These are phyloP conservation scores for Alsophila aescularia DNA, from an alignment of 2,888 invertebrate species.

Conservation along the genomic window DNA sequence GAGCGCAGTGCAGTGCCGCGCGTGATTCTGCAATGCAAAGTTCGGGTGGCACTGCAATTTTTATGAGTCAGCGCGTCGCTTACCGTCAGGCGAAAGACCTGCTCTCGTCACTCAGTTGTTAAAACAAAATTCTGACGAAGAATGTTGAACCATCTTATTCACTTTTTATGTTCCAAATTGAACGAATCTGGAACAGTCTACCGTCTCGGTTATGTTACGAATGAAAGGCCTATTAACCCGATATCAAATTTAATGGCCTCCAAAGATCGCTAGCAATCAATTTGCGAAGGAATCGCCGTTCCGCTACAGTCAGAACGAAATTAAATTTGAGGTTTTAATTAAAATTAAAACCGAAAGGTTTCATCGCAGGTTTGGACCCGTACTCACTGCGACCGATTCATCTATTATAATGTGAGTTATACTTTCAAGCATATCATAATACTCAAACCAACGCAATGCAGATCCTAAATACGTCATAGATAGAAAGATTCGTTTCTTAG, in stretches of 20 bases:
- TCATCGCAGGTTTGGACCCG: constrained; percentile 28
- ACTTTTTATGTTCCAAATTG: constrained; percentile 1
- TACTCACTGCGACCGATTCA: background rate
- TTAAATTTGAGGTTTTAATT: constrained; percentile 61
- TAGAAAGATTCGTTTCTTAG: too few species aligned
- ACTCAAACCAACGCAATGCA: background rate
- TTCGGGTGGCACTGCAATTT: too few species aligned
- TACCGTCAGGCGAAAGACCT: too few species aligned
- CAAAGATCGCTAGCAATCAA: constrained; percentile 37
- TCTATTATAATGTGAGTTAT: too few species aligned
- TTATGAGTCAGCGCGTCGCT: too few species aligned
- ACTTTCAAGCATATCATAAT: background rate
- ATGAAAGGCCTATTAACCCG: constrained; percentile 19
- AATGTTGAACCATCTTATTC: too few species aligned
- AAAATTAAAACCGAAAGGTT: constrained; percentile 50
- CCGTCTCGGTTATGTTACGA: constrained; percentile 4
- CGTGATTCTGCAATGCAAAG: too few species aligned
- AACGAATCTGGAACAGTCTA: constrained; percentile 8
- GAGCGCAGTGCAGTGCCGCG: too few species aligned
- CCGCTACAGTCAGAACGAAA: constrained; percentile 42
- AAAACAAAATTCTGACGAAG: too few species aligned
- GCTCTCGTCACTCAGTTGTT: too few species aligned
- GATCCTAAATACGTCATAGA: too few species aligned
- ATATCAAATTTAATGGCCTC: constrained; percentile 34
- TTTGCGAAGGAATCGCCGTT: constrained; percentile 33